Base-by-base conservation (phyloP, 2,797 vertebrate species). In the Pseudomugil tenellus region DNA sequence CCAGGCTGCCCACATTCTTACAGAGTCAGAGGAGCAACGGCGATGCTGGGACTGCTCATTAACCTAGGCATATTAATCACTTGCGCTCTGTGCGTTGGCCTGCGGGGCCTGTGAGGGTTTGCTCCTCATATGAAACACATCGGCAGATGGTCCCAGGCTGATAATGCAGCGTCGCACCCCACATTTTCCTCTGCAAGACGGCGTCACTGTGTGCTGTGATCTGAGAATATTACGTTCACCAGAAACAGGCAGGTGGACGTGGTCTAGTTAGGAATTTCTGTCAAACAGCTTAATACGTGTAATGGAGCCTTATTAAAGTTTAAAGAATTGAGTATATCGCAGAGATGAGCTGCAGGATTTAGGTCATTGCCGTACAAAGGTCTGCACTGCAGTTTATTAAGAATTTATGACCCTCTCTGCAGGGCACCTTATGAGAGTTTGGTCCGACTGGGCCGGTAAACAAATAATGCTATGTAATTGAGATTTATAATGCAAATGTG, bases 301-400 rank as follows among this genome's bases (percentile, higher is more conserved):
- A 92, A 91, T 87, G 23, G 85, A 92, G 72, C 80, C 84, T 32
- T 61, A 91, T 92, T 88, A 91, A 93, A 90, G 64, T 90, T 93
- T 88, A 87, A 91, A 88, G 74, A 84, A 88, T 84, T 72, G 66
- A 90, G 80, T 81, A 86, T 89, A 80, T 82, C 72, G 81, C 70
- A 68, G 77, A 86, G 83, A 91, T 87, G 85, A 92, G 89, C 84
- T 84, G 87, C 79, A 84, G 90, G 83, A 93, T 94, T 84, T 92
- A 92, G 93, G 92, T 94, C 92, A 91, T 86, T 71, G 74, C 85
- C 16, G 83, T 89, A 87, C 88, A 93, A 93, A 92, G 91, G 90
- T 93, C 93, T 92, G 91, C 92, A 93, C 87, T 93, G 91, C 93
- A 94, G 92, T 92, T 92, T 91, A 94, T 95, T 94, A 94, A 93